phyloP scores from a whole-genome alignment of 2,113 vertebrate genomes.

The Phocoena phocoena region DNA sequence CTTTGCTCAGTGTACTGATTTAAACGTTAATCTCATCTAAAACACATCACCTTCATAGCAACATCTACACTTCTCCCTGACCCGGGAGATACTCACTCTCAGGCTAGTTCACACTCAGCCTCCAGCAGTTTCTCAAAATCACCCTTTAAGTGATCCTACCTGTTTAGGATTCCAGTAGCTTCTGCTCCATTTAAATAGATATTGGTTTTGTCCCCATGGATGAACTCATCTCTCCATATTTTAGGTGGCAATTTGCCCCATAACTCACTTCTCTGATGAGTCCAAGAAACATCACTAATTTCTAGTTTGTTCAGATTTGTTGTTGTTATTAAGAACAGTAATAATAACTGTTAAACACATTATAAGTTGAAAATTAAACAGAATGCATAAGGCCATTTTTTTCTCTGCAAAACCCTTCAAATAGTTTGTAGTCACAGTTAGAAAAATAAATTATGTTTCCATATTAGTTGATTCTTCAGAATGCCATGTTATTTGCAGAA shows the following conservation, averaged over 20 bases:
- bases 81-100: background rate
- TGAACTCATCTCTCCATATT: background rate
- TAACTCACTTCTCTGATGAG: background rate
- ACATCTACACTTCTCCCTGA: background rate
- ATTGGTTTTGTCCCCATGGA: background rate
- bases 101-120: background rate
- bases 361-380: background rate
- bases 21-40: background rate
- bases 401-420: background rate
- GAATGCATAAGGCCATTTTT: background rate
- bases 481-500: background rate
- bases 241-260: background rate
- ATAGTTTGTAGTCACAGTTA: background rate
- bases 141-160: background rate
- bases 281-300: background rate
- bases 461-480: background rate
- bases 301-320: background rate
- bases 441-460: background rate
- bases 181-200: background rate
- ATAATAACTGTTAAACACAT: background rate
- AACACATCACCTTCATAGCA: background rate
- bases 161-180: background rate
- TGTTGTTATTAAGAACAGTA: background rate
- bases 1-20: background rate
- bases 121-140: background rate